Evolutionary conservation across 2,888 invertebrate species (phyloP).

Genomic region (Brenthis ino): DNA sequence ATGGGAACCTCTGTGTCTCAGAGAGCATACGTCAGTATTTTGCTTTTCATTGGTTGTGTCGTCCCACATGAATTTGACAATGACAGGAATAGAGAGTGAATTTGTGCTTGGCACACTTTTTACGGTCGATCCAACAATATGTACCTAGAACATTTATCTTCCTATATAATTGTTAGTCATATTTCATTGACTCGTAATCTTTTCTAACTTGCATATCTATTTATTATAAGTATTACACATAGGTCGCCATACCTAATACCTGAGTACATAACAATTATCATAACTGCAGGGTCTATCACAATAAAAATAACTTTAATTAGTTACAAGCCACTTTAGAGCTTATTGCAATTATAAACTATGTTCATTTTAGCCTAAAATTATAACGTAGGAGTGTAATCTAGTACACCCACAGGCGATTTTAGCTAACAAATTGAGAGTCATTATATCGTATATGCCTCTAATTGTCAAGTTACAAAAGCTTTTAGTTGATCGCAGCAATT

Average conservation of each 20-base stretch:
- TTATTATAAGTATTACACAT: conserved; percentile 14
- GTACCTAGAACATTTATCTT: too few species aligned
- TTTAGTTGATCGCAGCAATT: conserved; percentile 11
- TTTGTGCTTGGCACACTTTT: too few species aligned
- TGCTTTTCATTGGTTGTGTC: too few species aligned
- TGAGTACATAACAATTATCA: conserved; percentile 25
- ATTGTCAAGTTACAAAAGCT: conserved; percentile 29
- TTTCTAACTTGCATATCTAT: not conserved
- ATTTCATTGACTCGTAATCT: not conserved
- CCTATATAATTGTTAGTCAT: not conserved
- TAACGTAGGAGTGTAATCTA: conserved; percentile 1
- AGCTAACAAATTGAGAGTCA: conserved; percentile 25
- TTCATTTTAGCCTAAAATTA: conserved; percentile 1
- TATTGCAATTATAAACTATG: not conserved
- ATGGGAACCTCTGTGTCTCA: too few species aligned
- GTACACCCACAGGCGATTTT: conserved; percentile 31
- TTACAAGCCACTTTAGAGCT: conserved; percentile 2
- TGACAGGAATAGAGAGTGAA: too few species aligned
- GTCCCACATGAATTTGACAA: too few species aligned
- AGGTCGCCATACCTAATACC: conserved; percentile 16
- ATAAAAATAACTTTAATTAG: conserved; percentile 9
- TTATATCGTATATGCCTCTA: conserved; percentile 25
- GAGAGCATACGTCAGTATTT: too few species aligned
- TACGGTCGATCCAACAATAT: too few species aligned
- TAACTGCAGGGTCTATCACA: conserved; percentile 23